Evolutionary conservation across 2,797 vertebrate species (phyloP).

Genomic region (Clarias fuscus): DNA sequence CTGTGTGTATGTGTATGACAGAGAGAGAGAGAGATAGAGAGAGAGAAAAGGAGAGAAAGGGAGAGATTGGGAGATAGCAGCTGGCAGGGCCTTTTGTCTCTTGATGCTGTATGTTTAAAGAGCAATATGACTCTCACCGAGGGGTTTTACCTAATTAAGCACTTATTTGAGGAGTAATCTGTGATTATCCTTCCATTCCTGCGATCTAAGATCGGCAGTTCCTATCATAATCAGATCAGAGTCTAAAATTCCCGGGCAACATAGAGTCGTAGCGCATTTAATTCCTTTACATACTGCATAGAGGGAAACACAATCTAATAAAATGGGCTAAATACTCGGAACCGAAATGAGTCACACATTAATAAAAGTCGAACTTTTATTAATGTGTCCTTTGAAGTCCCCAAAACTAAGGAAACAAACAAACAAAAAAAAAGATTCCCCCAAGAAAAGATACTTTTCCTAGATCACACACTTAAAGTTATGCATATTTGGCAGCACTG

Average conservation of each 20-base stretch:
- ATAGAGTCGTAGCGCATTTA: not conserved
- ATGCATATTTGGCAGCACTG: not conserved
- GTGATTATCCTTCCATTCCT: conserved; percentile 51
- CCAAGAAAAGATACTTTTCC: not conserved
- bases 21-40: not conserved
- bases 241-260: conserved; percentile 1
- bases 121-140: conserved; percentile 32
- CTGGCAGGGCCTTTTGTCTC: not conserved
- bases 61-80: not conserved
- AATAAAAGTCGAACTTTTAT: not conserved
- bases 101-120: conserved; percentile 24
- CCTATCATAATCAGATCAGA: conserved; percentile 25
- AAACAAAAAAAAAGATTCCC: not conserved
- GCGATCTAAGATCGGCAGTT: conserved; percentile 45
- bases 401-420: not conserved
- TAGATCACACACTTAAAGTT: not conserved
- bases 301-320: not conserved
- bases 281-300: not conserved
- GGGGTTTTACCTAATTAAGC: conserved; percentile 55
- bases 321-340: not conserved
- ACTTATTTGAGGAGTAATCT: conserved; percentile 54
- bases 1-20: not conserved
- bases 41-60: not conserved
- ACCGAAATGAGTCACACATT: not conserved
- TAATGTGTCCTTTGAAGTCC: not conserved